Evolutionary conservation across 2,888 invertebrate species (phyloP).

Genomic region (Rhagonycha lutea): DNA sequence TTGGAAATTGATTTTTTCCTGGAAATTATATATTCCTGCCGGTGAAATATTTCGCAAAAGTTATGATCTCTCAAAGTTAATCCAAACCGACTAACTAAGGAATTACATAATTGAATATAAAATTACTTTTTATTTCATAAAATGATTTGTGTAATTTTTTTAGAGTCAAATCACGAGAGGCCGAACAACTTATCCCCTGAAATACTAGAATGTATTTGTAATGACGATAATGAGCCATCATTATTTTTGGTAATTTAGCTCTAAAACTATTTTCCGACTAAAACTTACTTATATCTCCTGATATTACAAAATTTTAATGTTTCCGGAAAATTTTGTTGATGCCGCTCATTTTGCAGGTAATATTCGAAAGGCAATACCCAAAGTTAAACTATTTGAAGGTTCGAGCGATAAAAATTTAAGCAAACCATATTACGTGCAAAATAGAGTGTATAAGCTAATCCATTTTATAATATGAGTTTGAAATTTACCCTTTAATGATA

Average conservation of each 20-base stretch:
- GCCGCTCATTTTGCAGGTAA: not conserved
- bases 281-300: not conserved
- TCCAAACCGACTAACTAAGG: no score
- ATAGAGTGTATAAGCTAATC: not conserved
- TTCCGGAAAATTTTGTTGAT: not conserved
- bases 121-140: no score
- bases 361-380: not conserved
- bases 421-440: not conserved
- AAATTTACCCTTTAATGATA: slow-evolving; percentile 18
- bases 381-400: not conserved
- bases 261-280: not conserved
- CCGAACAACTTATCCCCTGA: no score
- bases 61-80: no score
- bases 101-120: no score
- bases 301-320: not conserved
- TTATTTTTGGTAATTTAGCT: not conserved
- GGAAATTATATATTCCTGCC: no score
- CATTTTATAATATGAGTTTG: slow-evolving; percentile 1
- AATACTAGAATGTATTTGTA: no score
- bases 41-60: no score
- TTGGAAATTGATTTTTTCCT: no score
- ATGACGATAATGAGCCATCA: no score
- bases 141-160: no score
- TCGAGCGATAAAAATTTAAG: not conserved
- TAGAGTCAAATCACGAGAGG: no score